Evolutionary conservation across 1,140 invertebrate genomes (phyloP), one percentile per base, ranked within the genome.

Genomic region (Neodiprion virginianus): DNA sequence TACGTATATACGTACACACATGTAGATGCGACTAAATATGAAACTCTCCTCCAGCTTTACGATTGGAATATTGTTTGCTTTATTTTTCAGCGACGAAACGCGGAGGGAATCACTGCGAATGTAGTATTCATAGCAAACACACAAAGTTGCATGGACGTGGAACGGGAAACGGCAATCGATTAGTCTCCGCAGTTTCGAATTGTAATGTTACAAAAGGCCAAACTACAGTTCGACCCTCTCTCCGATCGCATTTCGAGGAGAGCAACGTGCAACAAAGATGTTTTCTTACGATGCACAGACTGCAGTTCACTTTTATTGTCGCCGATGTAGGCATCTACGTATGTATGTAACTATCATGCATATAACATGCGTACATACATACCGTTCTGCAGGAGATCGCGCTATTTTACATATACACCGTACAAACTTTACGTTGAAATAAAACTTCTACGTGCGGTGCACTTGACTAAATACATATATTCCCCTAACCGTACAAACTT

Each of bases 261-360:
- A 12, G 11, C 11, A 3, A 12, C 53, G 11, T 12, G 11, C 11
- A 61, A 12, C 11, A 61, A 61, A 17, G n/a, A 5, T 12, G 11
- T 61, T 61, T 61, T 61, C 11, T 61, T 61, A 17, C 53, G 53
- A 61, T 14, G 53, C n/a, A 61, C 8, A 61, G 53, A 61, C 53
- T 12, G 53, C n/a, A 61, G 53, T 61, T 61, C n/a, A 61, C 53
- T 61, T 61, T 61, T 61, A 61, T 61, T 61, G n/a, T 61, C 53
- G 2, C 53, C 53, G 53, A 61, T 40, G 1, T 40, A 40, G 1
- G 28, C 5, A 5, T 40, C 1, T 40, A 40, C 28, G 28, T 40
- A 5, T 40, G 28, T 40, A 5, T 40, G 28, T 5, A 40, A 1
- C 28, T 40, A 40, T 40, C 28, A 40, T 40, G 28, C 28, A 40